phyloP scores from a whole-genome alignment of 2,113 vertebrate species.

The Thamnaconus septentrionalis region DNA sequence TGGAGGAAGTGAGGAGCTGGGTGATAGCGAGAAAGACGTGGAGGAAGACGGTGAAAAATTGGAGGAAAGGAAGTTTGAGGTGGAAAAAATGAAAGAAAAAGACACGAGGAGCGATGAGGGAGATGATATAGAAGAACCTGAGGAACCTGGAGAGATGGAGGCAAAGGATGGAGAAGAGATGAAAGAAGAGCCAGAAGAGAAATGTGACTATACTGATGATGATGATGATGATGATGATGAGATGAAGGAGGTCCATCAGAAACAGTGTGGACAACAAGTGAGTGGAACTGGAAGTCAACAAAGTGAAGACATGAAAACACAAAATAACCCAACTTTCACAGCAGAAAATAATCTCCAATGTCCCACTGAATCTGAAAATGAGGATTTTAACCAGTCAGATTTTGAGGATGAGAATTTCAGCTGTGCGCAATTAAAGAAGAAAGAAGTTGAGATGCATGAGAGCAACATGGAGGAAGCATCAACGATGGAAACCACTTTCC shows the following conservation, averaged over 20 bases:
- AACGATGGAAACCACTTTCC: background rate
- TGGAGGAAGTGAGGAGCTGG: too few relatives aligned
- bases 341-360: background rate
- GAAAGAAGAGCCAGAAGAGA: background rate
- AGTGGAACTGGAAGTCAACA: background rate
- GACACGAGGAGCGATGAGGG: background rate
- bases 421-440: background rate
- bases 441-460: background rate
- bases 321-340: background rate
- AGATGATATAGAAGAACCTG: background rate
- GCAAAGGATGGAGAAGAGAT: background rate
- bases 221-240: background rate
- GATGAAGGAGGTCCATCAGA: background rate
- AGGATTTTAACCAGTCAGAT: background rate
- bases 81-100: background rate
- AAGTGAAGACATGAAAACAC: background rate
- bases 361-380: conserved; percentile 3
- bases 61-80: background rate
- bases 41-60: background rate
- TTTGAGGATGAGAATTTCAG: background rate
- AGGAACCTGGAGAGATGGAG: background rate
- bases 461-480: background rate
- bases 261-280: background rate
- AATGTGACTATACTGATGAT: background rate
- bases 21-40: too few relatives aligned